Percentiles rank a stretch among this genome's conserved stretches.
Conservation (phyloP, 2,797 vertebrate species). For the Dromococcyx pavoninus region DNA sequence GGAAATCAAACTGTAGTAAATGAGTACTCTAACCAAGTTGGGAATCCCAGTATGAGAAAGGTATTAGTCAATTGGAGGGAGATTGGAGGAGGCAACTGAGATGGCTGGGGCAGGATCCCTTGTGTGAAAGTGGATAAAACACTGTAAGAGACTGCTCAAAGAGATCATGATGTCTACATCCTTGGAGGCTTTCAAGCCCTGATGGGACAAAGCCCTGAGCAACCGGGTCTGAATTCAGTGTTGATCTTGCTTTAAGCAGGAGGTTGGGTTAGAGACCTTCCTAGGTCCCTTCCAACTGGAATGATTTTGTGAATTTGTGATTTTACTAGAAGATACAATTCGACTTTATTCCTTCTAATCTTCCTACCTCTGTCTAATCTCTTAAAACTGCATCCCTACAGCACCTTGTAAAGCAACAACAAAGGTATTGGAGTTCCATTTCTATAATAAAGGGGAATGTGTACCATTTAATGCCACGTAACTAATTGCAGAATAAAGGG, state of each 20-base stretch:
- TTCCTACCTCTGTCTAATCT: background rate
- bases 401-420: background rate
- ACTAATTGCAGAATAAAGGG: background rate
- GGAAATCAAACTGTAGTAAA: constrained; percentile 29
- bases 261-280: background rate
- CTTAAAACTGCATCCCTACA: background rate
- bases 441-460: background rate
- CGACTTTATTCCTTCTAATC: background rate
- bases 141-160: background rate
- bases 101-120: background rate
- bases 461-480: background rate
- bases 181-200: background rate
- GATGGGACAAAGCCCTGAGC: background rate
- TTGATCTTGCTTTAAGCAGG: background rate
- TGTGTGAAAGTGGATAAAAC: background rate
- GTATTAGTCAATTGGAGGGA: background rate
- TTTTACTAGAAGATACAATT: background rate
- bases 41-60: background rate
- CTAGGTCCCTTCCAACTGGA: background rate
- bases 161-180: no score
- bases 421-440: background rate
- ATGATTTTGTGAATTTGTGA: background rate
- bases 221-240: background rate
- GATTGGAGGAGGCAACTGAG: background rate
- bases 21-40: background rate